A percentile compares a stretch with the other conserved stretches of the same genome.
These are phyloP conservation scores for Sinocyclocheilus grahami DNA, from an alignment of 2,113 vertebrate genomes.

Conservation along the genomic window DNA sequence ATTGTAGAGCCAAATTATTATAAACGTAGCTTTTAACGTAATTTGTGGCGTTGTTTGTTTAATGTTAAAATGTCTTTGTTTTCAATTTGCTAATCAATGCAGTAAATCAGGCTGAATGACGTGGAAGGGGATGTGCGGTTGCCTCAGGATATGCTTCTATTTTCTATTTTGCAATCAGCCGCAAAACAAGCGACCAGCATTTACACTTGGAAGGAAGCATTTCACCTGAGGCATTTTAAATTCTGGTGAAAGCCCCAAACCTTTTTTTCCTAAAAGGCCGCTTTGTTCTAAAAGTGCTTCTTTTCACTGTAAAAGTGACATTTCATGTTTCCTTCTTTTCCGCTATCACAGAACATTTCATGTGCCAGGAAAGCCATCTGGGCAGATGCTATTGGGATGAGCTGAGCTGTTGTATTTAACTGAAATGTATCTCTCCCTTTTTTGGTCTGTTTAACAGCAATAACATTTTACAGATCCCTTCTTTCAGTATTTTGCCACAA, in stretches of 20 bases:
- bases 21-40: not conserved
- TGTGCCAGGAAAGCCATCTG: constrained; percentile 34
- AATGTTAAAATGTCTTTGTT: constrained; percentile 39
- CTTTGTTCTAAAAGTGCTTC: constrained; percentile 20
- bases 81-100: constrained; percentile 47
- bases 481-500: constrained; percentile 20
- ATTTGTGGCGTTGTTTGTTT: not conserved
- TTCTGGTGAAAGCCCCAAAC: not conserved
- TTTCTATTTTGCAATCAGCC: constrained; percentile 49
- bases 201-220: constrained; percentile 22
- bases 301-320: constrained; percentile 33
- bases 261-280: constrained; percentile 4
- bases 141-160: constrained; percentile 49
- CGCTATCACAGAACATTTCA: constrained; percentile 24
- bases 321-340: constrained; percentile 28
- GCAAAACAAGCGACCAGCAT: not conserved
- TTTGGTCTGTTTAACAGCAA: constrained; percentile 29
- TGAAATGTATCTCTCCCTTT: not conserved
- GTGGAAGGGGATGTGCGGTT: constrained; percentile 51
- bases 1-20: not conserved
- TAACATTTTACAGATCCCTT: not conserved
- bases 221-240: constrained; percentile 19
- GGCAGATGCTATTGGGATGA: constrained; percentile 15
- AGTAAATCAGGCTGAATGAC: constrained; percentile 60
- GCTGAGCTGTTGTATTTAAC: constrained; percentile 15